These are phyloP conservation scores for Capromys pilorides DNA, from an alignment of 2,797 vertebrate genomes.

Conservation along the genomic window DNA sequence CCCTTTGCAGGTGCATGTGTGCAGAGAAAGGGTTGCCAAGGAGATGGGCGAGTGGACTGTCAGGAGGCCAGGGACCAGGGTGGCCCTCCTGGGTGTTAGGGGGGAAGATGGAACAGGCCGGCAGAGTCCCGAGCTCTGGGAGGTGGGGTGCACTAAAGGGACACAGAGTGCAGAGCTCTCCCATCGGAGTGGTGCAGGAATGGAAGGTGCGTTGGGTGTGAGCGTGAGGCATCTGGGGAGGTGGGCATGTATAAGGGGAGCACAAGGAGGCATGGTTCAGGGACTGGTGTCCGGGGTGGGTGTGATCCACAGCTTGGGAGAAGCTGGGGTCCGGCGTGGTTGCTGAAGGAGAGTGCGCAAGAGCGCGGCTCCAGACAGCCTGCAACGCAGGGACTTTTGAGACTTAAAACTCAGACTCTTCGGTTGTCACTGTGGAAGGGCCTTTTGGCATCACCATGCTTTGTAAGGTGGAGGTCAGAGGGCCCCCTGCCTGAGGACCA, in stretches of 20 bases:
- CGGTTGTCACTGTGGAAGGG: not conserved
- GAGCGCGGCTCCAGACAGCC: not conserved
- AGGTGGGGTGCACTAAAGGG: not conserved
- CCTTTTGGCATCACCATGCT: not conserved
- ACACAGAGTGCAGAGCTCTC: too few relatives aligned
- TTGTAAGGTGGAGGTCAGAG: not conserved
- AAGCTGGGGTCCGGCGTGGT: accelerated
- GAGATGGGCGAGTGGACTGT: not conserved
- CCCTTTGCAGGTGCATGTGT: not conserved
- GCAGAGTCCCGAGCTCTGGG: not conserved
- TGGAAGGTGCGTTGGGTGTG: accelerated
- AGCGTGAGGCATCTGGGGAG: not conserved
- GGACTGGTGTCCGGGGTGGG: not conserved
- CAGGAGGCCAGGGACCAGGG: not conserved
- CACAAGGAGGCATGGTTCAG: not conserved
- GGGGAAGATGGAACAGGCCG: not conserved
- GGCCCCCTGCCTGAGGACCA: not conserved
- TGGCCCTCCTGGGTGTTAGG: not conserved
- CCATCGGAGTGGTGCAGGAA: not conserved
- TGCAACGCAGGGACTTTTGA: not conserved
- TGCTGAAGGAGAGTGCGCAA: not conserved
- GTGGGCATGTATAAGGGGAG: not conserved
- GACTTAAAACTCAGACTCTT: not conserved
- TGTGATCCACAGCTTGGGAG: not conserved
- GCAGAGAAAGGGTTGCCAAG: not conserved